Evolutionary conservation across 2,113 vertebrate species (phyloP), one percentile per base, ranked within the genome.

Genomic region (Irena cyanogastra): DNA sequence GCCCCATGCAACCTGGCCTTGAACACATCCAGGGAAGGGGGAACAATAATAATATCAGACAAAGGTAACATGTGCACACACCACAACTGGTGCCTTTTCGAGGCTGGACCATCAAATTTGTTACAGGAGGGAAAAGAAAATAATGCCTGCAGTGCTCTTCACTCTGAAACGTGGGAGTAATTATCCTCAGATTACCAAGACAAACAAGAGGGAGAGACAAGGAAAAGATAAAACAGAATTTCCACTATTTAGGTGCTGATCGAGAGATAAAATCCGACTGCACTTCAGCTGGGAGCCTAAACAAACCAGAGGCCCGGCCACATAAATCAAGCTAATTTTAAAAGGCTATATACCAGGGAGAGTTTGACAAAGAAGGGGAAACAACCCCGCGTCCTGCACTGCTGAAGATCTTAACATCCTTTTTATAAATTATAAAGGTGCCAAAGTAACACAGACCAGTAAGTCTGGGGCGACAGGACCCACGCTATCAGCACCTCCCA

Each of bases 161-260:
- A 27, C 37, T 74, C 53, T n/a, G 72, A 59, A 78, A 81, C 74
- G 49, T 31, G 89, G 77, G 42, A 93, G 83, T 37, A 91, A 89
- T 78, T 89, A 95, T 57, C 47, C 44, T 69, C 24, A 93, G 78
- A 87, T 79, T 71, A 81, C 89, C 81, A 77, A 80, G 41, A 84
- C 93, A 95, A 97, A 91, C 66, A 60, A 33, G 77, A 54, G 52
- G 16, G 65, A 78, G 91, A 97, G 70, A 52, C 60, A 84, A 87
- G 95, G 77, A 89, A 65, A 68, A 97, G 91, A 94, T 95, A 94
- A 93, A 97, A 89, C 71, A 74, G 64, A 77, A 89, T 83, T 77
- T 39, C 90, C 87, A 81, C 65, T 59, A 37, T 75, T 92, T 79
- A 87, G 89, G 76, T 83, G 71, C 89, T 37, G 75, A 91, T 82